Conservation (phyloP, 1,140 invertebrate species). For the Temnothorax longispinosus region DNA sequence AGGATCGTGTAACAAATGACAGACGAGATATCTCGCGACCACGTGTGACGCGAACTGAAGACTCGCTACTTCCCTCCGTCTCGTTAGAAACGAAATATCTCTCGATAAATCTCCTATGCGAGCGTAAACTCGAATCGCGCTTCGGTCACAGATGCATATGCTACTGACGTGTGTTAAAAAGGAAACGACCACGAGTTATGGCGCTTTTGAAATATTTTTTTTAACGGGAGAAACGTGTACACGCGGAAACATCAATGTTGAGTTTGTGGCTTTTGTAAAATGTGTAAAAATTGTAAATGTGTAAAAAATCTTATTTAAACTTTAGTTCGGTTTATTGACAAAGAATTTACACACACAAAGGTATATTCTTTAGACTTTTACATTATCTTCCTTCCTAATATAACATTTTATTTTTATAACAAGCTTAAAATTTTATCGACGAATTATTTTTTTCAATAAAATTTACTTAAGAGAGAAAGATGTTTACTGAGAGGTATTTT, state of each 20-base stretch:
- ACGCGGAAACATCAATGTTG: not conserved
- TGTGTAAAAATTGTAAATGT: not conserved
- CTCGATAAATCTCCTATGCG: conserved; percentile 20
- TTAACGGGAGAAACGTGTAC: not conserved
- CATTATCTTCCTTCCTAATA: not conserved
- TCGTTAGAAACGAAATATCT: conserved; percentile 20
- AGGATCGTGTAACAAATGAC: conserved; percentile 60
- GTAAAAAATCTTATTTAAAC: not conserved
- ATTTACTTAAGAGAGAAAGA: not conserved
- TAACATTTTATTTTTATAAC: not conserved
- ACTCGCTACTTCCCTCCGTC: conserved; percentile 18
- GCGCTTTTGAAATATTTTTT: conserved; percentile 13
- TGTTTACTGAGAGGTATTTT: not conserved
- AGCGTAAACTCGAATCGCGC: not conserved
- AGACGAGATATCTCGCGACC: conserved; percentile 20
- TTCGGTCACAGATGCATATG: not conserved
- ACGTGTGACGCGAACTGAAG: not conserved
- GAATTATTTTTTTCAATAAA: not conserved
- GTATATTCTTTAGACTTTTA: not conserved
- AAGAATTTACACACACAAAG: not conserved
- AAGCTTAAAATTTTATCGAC: not conserved
- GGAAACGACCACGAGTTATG: not conserved
- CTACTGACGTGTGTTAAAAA: not conserved
- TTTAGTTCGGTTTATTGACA: not conserved
- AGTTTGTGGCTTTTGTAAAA: not conserved